Evolutionary conservation across 2,888 invertebrate genomes (phyloP).

Genomic region (Podabrus alpinus): DNA sequence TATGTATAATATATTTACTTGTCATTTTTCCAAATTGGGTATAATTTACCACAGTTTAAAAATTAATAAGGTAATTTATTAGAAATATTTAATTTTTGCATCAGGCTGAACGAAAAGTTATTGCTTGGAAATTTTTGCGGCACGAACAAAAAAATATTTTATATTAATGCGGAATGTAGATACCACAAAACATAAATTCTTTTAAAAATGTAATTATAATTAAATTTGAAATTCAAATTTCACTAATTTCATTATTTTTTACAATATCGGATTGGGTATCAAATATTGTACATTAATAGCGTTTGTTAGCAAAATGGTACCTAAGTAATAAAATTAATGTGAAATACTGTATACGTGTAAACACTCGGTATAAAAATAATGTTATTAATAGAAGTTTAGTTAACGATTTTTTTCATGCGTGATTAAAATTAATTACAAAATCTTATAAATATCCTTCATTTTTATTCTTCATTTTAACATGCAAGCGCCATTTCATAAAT

Average conservation of each 20-base stretch:
- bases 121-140: not conserved
- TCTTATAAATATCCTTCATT: not conserved
- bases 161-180: not conserved
- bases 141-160: not conserved
- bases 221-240: not conserved
- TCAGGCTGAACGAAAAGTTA: not conserved
- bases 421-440: constrained; percentile 1
- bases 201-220: not conserved
- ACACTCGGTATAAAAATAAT: not conserved
- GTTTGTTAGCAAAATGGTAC: too few relatives aligned
- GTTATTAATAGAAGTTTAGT: not conserved
- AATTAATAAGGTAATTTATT: not conserved
- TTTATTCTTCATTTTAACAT: constrained; percentile 12
- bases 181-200: not conserved
- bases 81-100: not conserved
- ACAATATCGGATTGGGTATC: not conserved
- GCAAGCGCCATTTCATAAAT: constrained; percentile 8
- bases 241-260: not conserved
- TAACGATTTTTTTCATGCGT: constrained; percentile 1
- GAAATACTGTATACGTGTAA: not conserved
- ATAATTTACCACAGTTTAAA: not conserved
- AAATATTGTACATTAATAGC: too few relatives aligned
- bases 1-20: not conserved
- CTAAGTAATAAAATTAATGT: not conserved
- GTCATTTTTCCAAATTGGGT: not conserved